Conservation (phyloP, 2,113 vertebrate species). For the Bettongia penicillata region DNA sequence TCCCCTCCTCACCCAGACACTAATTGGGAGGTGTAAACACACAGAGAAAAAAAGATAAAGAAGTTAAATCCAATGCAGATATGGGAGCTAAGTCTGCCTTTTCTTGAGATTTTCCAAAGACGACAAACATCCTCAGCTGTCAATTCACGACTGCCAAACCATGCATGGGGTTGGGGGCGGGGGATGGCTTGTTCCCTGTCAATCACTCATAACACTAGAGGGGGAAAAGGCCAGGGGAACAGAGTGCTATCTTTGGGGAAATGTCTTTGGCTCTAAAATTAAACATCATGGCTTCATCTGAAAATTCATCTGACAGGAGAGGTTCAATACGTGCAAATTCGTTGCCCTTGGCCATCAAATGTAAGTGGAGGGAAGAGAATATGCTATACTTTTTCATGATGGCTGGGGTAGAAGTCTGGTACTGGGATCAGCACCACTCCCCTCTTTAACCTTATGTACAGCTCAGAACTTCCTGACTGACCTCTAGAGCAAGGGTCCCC, state of each 20-base stretch:
- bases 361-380: neutral
- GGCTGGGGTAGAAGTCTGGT: neutral
- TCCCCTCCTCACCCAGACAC: neutral
- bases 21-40: neutral
- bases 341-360: neutral
- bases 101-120: neutral
- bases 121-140: neutral
- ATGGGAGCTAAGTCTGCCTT: constrained; percentile 9
- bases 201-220: neutral
- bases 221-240: constrained; percentile 26
- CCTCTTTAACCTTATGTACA: neutral
- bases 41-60: neutral
- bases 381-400: neutral
- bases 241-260: neutral
- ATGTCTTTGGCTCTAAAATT: neutral
- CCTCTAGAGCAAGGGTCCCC: neutral
- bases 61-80: neutral
- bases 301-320: neutral
- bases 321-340: neutral
- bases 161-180: neutral
- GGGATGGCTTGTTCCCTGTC: neutral
- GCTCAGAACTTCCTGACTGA: neutral
- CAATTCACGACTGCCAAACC: neutral
- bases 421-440: neutral
- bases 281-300: neutral